Evolutionary conservation across 2,888 invertebrate species (phyloP).

Genomic region (Parelbella ahira): DNA sequence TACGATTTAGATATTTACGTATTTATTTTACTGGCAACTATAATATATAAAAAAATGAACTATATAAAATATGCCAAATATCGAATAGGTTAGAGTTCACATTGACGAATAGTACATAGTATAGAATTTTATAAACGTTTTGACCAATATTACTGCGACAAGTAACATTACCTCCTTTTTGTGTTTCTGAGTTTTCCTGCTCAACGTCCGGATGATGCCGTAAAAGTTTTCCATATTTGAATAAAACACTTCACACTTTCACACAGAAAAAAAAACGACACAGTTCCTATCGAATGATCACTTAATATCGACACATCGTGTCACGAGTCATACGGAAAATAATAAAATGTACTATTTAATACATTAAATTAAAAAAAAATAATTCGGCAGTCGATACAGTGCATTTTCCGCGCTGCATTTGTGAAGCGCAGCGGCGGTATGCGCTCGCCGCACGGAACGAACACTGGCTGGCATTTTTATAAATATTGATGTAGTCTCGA

Average conservation of each 20-base stretch:
- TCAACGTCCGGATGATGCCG: conserved; percentile 66
- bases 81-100: no score
- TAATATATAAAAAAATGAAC: no score
- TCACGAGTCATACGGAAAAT: no score
- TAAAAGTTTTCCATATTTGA: conserved; percentile 65
- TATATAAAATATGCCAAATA: no score
- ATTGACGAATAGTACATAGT: no score
- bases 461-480: conserved; percentile 56
- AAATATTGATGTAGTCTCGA: conserved; percentile 74
- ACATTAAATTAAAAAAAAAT: no score
- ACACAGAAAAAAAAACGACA: conserved; percentile 19
- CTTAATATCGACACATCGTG: conserved; percentile 2
- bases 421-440: conserved; percentile 62
- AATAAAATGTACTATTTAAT: no score
- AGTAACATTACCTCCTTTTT: conserved; percentile 56
- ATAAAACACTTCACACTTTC: conserved; percentile 24
- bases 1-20: neutral
- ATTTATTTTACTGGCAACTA: neutral
- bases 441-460: conserved; percentile 44
- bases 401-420: conserved; percentile 56
- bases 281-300: conserved; percentile 31
- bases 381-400: conserved; percentile 14
- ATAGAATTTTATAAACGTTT: no score
- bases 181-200: conserved; percentile 69
- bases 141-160: neutral